Percentiles rank a stretch among this genome's conserved stretches.
Evolutionary conservation across 1,140 invertebrate genomes (phyloP).

Genomic region (Drosophila repleta): DNA sequence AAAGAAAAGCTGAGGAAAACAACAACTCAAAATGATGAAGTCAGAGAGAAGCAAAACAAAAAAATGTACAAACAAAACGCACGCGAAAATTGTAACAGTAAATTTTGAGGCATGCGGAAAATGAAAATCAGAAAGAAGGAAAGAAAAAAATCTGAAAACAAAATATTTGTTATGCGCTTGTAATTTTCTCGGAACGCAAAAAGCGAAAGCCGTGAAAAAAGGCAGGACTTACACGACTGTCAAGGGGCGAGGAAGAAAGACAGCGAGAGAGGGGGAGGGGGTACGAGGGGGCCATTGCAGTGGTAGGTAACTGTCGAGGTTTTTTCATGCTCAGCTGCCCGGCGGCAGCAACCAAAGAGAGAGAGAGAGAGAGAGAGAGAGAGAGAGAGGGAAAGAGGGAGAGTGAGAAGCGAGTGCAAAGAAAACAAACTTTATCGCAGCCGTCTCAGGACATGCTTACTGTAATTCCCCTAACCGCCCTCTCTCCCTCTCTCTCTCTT

Average conservation of each 20-base stretch:
- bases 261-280: background rate
- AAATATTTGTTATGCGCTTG: constrained; percentile 82
- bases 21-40: constrained; percentile 12
- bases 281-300: constrained; percentile 7
- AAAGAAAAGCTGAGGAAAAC: constrained; percentile 19
- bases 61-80: constrained; percentile 29
- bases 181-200: constrained; percentile 64
- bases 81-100: constrained; percentile 40
- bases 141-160: constrained; percentile 69
- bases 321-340: constrained; percentile 69
- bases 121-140: constrained; percentile 14
- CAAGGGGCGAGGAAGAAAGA: background rate
- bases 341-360: constrained; percentile 26
- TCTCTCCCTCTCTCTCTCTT: background rate
- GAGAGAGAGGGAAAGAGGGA: constrained; percentile 8
- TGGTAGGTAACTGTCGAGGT: constrained; percentile 45
- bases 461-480: constrained; percentile 11
- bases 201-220: constrained; percentile 59
- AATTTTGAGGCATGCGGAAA: constrained; percentile 5
- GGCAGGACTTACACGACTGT: constrained; percentile 18
- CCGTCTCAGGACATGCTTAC: constrained; percentile 63
- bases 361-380: constrained; percentile 21
- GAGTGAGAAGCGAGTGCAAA: constrained; percentile 29
- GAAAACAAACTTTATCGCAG: constrained; percentile 69
- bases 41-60: constrained; percentile 9